These are phyloP conservation scores for Plectus sambesii DNA, from an alignment of 1,140 invertebrate genomes.

Conservation along the genomic window DNA sequence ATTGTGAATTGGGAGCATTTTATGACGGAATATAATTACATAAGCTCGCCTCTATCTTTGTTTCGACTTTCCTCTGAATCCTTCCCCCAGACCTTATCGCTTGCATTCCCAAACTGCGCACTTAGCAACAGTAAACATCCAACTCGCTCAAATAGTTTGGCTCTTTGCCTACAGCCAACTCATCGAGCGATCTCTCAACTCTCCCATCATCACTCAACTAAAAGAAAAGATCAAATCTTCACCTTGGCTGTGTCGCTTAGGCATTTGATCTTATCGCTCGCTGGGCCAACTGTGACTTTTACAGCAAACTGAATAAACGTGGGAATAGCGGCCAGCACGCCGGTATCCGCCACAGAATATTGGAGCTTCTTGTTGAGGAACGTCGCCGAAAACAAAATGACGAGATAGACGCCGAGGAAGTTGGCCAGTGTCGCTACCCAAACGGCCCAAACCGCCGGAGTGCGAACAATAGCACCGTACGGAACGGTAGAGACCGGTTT, in stretches of 20 bases:
- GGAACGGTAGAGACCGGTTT: slow-evolving; percentile 18
- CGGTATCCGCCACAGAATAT: slow-evolving; percentile 11
- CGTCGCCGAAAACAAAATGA: slow-evolving; percentile 17
- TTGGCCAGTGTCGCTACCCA: slow-evolving; percentile 27
- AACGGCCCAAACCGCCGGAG: slow-evolving; percentile 21
- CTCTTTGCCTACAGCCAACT: no score
- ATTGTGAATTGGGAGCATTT: no score
- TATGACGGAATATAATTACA: no score
- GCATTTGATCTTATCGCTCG: slow-evolving; percentile 19
- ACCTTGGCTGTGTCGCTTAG: slow-evolving; percentile 22
- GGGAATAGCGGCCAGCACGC: slow-evolving; percentile 21
- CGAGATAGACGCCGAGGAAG: slow-evolving; percentile 25
- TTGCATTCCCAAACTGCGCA: no score
- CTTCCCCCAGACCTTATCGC: no score
- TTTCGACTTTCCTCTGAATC: no score
- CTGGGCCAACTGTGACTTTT: slow-evolving; percentile 24
- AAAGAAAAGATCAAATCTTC: no score
- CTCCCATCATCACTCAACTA: no score
- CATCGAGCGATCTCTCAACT: no score
- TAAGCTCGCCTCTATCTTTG: no score
- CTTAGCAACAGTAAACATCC: no score
- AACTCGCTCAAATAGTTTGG: no score
- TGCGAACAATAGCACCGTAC: slow-evolving; percentile 18
- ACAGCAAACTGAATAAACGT: slow-evolving; percentile 22
- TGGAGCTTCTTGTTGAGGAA: slow-evolving; percentile 20